Evolutionary conservation across 2,888 invertebrate species (phyloP), one percentile per base, ranked within the genome.

Genomic region (Scelioninae gen. 1): DNA sequence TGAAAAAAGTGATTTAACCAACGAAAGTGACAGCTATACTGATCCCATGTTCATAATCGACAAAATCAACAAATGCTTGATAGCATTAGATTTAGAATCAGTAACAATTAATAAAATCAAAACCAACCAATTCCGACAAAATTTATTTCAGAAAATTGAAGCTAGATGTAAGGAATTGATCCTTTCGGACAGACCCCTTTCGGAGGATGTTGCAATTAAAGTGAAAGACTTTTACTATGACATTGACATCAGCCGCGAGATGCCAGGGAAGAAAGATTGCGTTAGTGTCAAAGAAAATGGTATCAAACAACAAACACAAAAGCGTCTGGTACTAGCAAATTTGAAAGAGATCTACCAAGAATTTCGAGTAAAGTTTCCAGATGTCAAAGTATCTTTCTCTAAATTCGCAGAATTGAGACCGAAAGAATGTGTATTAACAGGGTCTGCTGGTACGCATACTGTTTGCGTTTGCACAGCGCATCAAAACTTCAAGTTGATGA

Each of bases 381-480:
- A 56, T 10, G 0, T 58, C 4, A 65, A 77, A 43, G n/a, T 77
- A 11, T 55, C 34, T 53, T 68, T 69, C 47, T 66, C 58, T 2
- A 63, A 55, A 47, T 77, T 77, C 15, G 68, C 69, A 1, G 60
- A 60, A 0, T 31, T 69, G 13, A 60, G 68, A 23, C 69, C 66
- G 6, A 62, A 62, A 10, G 43, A 74, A 62, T 74, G 74, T 34
- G 51, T 74, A 32, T 40, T 74, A 16, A 55, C 74, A 8, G 66
- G 69, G 13, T 53, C 69, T 5, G 53, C 47, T 11, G 53, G 62
- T 5, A 77, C 77, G 1, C 77, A 77, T 15, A 69, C 62, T 16
- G 69, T 77, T 0, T 77, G 69, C 13, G 69, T 77, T 2, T 77
- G 77, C 32, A 77, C 43, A 7, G 10, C 6, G 2, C 63, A 63